Conservation (phyloP, 2,797 vertebrate genomes). For the Ctenochaetus hawaiiensis region DNA sequence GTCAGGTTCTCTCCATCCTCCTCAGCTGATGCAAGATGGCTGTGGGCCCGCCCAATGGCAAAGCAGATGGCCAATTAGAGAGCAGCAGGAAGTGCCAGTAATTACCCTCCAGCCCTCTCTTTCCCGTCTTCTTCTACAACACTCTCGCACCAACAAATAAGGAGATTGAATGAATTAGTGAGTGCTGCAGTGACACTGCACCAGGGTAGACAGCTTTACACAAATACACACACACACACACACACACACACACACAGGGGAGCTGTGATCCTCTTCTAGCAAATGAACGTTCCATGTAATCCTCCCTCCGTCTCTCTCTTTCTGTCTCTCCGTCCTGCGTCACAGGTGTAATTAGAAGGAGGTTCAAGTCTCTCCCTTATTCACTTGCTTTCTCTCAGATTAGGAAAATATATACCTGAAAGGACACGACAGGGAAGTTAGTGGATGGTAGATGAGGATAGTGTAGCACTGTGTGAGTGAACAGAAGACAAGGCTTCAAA, state of each 20-base stretch:
- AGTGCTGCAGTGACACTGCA: conserved; percentile 82
- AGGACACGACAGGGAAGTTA: conserved; percentile 19
- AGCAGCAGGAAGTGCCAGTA: conserved; percentile 84
- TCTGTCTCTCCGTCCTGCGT: conserved; percentile 67
- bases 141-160: conserved; percentile 77
- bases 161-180: conserved; percentile 84
- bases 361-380: conserved; percentile 73
- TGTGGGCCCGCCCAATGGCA: conserved; percentile 77
- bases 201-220: conserved; percentile 62
- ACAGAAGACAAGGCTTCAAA: background rate
- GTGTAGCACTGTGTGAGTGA: conserved; percentile 1
- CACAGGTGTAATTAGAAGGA: conserved; percentile 74
- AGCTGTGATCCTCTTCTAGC: conserved; percentile 79
- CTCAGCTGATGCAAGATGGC: conserved; percentile 77
- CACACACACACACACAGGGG: conserved; percentile 55
- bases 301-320: conserved; percentile 66
- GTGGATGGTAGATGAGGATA: conserved; percentile 15
- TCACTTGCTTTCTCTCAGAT: conserved; percentile 58
- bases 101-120: conserved; percentile 78
- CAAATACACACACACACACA: conserved; percentile 30
- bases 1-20: conserved; percentile 54
- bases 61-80: conserved; percentile 87
- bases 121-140: conserved; percentile 70
- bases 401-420: conserved; percentile 69
- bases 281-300: conserved; percentile 82